These are phyloP conservation scores for Bambusicola thoracicus DNA, from an alignment of 2,113 vertebrate genomes.

Conservation along the genomic window DNA sequence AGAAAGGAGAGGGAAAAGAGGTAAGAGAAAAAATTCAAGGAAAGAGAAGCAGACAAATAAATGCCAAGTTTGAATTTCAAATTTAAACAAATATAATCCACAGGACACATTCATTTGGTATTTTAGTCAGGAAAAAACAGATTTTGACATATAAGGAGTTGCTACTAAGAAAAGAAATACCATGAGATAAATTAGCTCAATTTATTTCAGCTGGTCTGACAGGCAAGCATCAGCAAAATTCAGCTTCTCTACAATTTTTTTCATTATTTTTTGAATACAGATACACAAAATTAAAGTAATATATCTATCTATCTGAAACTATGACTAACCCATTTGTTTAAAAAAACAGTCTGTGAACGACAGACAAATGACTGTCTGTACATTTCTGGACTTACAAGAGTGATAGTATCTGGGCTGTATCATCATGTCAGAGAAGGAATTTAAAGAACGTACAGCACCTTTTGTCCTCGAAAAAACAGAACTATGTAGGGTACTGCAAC, in stretches of 20 bases:
- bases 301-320: not conserved
- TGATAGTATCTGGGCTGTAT: not conserved
- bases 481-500: not conserved
- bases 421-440: not conserved
- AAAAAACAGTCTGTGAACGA: not conserved
- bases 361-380: not conserved
- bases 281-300: not conserved
- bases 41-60: not conserved
- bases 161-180: not conserved
- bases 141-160: not conserved
- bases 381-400: not conserved
- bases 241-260: not conserved
- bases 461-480: not conserved
- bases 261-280: not conserved
- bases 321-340: not conserved
- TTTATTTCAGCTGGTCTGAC: not conserved
- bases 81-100: not conserved
- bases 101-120: not conserved
- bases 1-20: not conserved
- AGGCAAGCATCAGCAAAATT: not conserved
- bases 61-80: not conserved
- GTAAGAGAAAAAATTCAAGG: not conserved
- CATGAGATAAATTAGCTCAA: not conserved
- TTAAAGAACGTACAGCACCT: not conserved
- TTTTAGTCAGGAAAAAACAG: accelerated